Percentiles rank a stretch among this genome's conserved stretches.
These are phyloP conservation scores for Agrotis exclamationis DNA, from an alignment of 2,888 invertebrate species.

Conservation along the genomic window DNA sequence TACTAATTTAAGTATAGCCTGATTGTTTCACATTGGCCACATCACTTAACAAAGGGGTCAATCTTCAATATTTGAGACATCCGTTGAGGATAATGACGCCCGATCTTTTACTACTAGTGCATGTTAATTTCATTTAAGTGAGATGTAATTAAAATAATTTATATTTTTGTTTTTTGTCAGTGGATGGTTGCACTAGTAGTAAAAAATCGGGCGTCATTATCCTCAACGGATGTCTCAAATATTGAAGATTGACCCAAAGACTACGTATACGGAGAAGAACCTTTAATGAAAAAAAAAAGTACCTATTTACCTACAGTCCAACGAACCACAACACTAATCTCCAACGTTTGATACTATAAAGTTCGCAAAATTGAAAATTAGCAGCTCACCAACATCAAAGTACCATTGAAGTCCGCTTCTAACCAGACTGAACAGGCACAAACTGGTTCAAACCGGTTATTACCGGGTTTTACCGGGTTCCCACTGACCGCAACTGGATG, in stretches of 20 bases:
- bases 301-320: neutral
- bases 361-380: slow-evolving; percentile 69
- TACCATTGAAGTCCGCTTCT: slow-evolving; percentile 65
- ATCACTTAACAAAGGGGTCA: neutral
- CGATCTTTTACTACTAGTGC: too few relatives aligned
- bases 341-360: slow-evolving; percentile 61
- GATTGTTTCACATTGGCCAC: neutral
- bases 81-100: too few relatives aligned
- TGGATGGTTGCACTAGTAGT: too few relatives aligned
- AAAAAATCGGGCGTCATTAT: too few relatives aligned
- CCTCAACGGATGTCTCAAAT: too few relatives aligned
- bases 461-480: slow-evolving; percentile 78
- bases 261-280: neutral
- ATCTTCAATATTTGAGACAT: too few relatives aligned
- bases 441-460: slow-evolving; percentile 69
- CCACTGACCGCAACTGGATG: slow-evolving; percentile 64
- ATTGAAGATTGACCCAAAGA: too few relatives aligned
- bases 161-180: too few relatives aligned
- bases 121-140: too few relatives aligned
- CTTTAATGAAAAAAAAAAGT: slow-evolving; percentile 8
- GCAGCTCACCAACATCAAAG: slow-evolving; percentile 72
- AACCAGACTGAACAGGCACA: slow-evolving; percentile 57
- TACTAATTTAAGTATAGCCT: neutral
- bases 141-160: too few relatives aligned
- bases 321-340: slow-evolving; percentile 46